phyloP scores from a whole-genome alignment of 1,140 invertebrate species.

The Phymorhynchus buccinoides region DNA sequence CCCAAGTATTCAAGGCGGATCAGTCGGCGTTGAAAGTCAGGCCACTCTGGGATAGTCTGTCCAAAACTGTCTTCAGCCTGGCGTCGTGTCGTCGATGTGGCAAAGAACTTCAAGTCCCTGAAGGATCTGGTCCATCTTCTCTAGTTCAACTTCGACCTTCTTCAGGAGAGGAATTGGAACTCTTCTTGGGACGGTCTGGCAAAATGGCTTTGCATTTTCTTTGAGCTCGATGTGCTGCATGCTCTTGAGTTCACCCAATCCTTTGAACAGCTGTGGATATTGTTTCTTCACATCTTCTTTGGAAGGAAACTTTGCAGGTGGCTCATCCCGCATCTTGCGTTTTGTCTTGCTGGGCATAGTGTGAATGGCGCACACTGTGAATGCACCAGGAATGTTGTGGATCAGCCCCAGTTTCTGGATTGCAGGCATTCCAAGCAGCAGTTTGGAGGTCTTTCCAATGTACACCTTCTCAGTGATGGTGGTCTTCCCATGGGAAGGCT shows the following conservation, averaged over 20 bases:
- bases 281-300: no score
- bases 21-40: slow-evolving; percentile 72
- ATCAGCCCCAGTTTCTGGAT: no score
- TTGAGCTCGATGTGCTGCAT: background rate
- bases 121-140: slow-evolving; percentile 3
- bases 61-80: background rate
- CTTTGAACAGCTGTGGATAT: background rate
- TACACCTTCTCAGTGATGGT: no score
- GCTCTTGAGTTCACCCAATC: background rate
- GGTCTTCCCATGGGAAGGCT: no score
- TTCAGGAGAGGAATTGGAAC: background rate
- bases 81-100: slow-evolving; percentile 26
- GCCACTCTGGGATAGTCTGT: slow-evolving; percentile 23
- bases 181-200: background rate
- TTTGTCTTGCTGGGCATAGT: no score
- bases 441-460: no score
- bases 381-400: no score
- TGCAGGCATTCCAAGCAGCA: no score
- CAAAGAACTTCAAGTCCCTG: slow-evolving; percentile 21
- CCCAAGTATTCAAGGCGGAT: slow-evolving; percentile 50
- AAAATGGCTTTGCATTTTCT: background rate
- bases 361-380: no score
- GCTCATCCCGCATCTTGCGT: no score
- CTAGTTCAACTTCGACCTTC: background rate
- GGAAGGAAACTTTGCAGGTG: no score